Evolutionary conservation across 2,888 invertebrate species (phyloP), one percentile per base, ranked within the genome.

Genomic region (Drosophila pullipes): DNA sequence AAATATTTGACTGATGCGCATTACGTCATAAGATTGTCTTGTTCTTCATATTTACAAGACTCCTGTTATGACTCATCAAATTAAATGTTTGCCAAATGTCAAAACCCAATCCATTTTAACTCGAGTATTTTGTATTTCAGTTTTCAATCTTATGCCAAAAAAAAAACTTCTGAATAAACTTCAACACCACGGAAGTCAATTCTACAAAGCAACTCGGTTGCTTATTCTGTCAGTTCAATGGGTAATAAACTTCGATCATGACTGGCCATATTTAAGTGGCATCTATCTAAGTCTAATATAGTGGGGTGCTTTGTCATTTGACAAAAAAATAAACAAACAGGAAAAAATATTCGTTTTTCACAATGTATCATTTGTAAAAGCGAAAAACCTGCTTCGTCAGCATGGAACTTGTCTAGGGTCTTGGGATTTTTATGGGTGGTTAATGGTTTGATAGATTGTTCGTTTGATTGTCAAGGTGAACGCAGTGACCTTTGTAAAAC

Each of bases 381-480:
- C 63, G 55, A 47, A 59, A 83, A 83, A 90, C 55, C 66, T 72
- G 85, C 87, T 69, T 49, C 59, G 88, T 85, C 90, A 91, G 85
- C 76, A 55, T 39, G 74, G 65, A 73, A 64, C 54, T 81, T 74
- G 73, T 74, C 18, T n/a, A 76, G 76, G 78, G 84, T 60, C 73
- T 74, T 77, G 52, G 63, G 78, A 66, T 74, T 77, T 69, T 57
- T 82, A 59, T 25, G 47, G 73, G 18, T 58, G 39, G 55, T 55
- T 63, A 69, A 53, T 52, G 60, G 49, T 35, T 47, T 69, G 70
- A 67, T 75, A 54, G 44, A 68, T 41, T 58, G 61, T 68, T 62
- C n/a, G 22, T 70, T 59, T 91, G 91, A 91, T 75, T 84, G 91
- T 69, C 91, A 91, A 91, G 85, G 91, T 82, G 61, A 69, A 77